phyloP scores from a whole-genome alignment of 2,113 vertebrate species.

The Zosterops borbonicus region DNA sequence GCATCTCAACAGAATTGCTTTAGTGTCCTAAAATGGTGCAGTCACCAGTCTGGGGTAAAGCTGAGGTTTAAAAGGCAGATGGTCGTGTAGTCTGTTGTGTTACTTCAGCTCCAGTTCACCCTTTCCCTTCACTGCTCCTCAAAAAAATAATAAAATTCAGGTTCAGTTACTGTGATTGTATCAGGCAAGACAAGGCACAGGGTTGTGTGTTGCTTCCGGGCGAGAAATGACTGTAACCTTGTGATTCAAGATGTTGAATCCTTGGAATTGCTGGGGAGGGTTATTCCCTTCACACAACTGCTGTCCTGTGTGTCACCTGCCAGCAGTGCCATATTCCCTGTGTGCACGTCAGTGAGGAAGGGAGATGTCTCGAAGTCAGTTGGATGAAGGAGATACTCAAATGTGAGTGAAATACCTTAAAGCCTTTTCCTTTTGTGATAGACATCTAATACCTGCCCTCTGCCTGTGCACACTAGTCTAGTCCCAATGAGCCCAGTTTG shows the following conservation, averaged over 20 bases:
- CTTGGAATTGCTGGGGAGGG: background rate
- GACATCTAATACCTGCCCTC: background rate
- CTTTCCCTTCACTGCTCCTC: background rate
- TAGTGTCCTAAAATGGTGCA: background rate
- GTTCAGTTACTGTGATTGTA: background rate
- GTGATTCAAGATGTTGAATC: background rate
- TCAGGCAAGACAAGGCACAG: background rate
- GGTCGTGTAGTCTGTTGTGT: background rate
- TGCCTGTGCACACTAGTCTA: background rate
- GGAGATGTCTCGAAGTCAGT: background rate
- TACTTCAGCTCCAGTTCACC: constrained; percentile 9
- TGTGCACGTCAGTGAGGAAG: fast-evolving
- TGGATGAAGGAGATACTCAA: background rate
- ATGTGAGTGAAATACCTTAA: background rate
- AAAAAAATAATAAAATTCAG: background rate
- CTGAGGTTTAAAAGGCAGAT: background rate
- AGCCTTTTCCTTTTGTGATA: background rate
- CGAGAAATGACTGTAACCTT: background rate
- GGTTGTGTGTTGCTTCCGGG: background rate
- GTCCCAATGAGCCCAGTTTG: background rate
- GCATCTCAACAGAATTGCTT: background rate
- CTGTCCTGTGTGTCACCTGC: background rate
- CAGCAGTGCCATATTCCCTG: background rate
- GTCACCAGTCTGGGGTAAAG: background rate
- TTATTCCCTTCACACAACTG: background rate